Evolutionary conservation across 2,113 vertebrate species (phyloP).

Genomic region (Sorex fumeus): DNA sequence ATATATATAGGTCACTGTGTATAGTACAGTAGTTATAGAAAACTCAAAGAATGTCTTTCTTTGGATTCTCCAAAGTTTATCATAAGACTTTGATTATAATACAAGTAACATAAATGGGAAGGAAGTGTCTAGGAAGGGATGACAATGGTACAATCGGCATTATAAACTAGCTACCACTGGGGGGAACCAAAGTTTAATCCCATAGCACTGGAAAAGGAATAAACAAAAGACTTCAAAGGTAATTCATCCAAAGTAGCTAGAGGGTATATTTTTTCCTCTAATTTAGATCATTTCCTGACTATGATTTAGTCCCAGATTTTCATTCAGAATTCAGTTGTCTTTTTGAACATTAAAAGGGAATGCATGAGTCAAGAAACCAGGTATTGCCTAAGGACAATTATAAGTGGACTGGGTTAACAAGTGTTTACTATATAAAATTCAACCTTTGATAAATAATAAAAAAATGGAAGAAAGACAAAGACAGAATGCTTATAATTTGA

Average conservation of each 20-base stretch:
- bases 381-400: neutral
- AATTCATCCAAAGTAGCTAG: accelerated
- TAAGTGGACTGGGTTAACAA: neutral
- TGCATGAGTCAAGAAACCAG: neutral
- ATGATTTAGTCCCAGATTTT: neutral
- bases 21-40: no score
- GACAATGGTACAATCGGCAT: neutral
- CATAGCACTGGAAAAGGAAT: neutral
- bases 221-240: neutral
- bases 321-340: neutral
- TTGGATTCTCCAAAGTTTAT: neutral
- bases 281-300: neutral
- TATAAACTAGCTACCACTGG: neutral
- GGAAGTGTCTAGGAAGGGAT: neutral
- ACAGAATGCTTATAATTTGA: neutral
- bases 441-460: neutral
- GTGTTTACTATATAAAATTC: neutral
- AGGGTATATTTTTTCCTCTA: neutral
- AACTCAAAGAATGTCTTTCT: neutral
- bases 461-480: neutral
- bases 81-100: neutral
- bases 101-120: neutral
- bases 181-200: neutral
- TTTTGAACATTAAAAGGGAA: neutral
- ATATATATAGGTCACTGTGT: no score